These are phyloP conservation scores for Xenopus borealis DNA, from an alignment of 2,113 vertebrate genomes.

Conservation along the genomic window DNA sequence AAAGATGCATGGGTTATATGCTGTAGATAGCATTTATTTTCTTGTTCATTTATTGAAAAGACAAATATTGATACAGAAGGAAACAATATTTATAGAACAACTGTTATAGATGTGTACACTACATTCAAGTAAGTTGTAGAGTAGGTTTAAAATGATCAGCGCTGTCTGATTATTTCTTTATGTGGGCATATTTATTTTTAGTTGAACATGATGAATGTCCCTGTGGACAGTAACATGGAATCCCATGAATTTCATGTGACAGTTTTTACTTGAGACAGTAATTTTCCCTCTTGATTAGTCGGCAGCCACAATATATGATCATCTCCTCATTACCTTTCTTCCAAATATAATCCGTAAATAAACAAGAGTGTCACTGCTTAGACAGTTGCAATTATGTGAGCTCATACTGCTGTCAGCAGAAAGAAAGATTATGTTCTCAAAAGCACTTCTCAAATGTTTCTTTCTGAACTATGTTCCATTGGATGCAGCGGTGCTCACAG, in stretches of 20 bases:
- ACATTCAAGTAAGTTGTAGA: too few species aligned
- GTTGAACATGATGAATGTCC: too few species aligned
- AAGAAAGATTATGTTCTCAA: not conserved
- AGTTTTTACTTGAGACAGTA: not conserved
- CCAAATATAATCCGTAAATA: not conserved
- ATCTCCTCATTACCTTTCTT: not conserved
- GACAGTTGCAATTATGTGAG: constrained; percentile 5
- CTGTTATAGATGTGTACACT: too few species aligned
- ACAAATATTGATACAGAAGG: too few species aligned
- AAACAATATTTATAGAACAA: too few species aligned
- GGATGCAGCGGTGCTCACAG: not conserved
- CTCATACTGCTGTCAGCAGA: constrained; percentile 5
- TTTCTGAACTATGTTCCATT: not conserved
- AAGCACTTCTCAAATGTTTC: not conserved
- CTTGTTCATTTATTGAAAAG: too few species aligned
- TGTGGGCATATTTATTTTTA: too few species aligned
- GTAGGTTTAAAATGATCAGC: too few species aligned
- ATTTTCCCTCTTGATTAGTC: not conserved
- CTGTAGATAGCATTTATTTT: too few species aligned
- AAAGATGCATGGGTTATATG: too few species aligned
- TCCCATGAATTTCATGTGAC: not conserved
- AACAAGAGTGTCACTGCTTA: constrained; percentile 7
- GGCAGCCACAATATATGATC: not conserved
- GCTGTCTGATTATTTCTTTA: too few species aligned
- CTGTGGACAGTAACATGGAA: not conserved